Evolutionary conservation across 2,888 invertebrate species (phyloP), one percentile per base, ranked within the genome.

Genomic region (Chrysomela aeneicollis): DNA sequence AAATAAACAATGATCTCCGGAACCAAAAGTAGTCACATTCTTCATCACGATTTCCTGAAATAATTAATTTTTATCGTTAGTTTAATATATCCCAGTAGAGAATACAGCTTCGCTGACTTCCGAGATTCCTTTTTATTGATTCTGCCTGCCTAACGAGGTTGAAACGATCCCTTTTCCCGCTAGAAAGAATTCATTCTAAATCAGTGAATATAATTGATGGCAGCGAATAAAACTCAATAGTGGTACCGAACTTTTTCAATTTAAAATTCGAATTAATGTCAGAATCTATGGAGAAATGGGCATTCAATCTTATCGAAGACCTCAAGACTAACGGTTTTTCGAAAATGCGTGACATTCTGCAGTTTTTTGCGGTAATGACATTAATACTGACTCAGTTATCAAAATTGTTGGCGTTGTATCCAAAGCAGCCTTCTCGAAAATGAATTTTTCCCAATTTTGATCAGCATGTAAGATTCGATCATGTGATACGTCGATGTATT

Each of bases 151-250:
- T 62, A 68, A 63, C 66, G 64, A 66, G 58, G 57, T 62, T 47
- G 62, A 64, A 66, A 58, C 59, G 61, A 66, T 68, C 61, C 47
- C 51, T 59, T 60, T 54, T 61, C 61, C 66, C 55, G 59, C 50
- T 62, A 60, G 66, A 68, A 64, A 59, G 62, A 64, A 66, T 64
- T 62, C 57, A 64, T 66, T 66, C 68, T 60, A 53, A 65, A 62
- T 68, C 60, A 59, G 37, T 64, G 60, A 57, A 64, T 66, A 64
- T 68, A 70, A 70, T 66, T 66, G 66, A 70, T 67, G 70, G 58
- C 60, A 47, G 63, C 61, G 66, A 68, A 70, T 70, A 61, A 67
- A 70, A 68, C 62, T 63, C 61, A 66, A 66, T 66, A 63, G 59
- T 58, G 59, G 17, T 55, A 54, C 50, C 18, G 54, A 64, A 70